A percentile compares a stretch with the other conserved stretches of the same genome.
These are phyloP conservation scores for Botrylloides violaceus DNA, from an alignment of 23 tunicate species.

Conservation along the genomic window DNA sequence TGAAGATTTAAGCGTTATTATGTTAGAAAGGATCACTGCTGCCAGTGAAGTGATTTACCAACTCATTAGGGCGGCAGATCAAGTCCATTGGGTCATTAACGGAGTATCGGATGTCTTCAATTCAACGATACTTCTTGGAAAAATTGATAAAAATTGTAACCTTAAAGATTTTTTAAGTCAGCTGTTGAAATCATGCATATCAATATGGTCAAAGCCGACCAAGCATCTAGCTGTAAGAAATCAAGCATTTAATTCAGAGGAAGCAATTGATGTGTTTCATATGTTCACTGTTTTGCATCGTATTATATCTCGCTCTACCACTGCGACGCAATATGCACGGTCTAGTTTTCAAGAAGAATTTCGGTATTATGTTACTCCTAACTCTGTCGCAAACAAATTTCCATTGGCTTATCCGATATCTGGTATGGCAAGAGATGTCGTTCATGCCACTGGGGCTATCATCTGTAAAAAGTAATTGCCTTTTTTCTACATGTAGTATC, in stretches of 20 bases:
- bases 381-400: constrained; percentile 25
- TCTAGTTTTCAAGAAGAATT: constrained; percentile 53
- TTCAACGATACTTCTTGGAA: background rate
- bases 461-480: background rate
- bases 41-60: constrained; percentile 39
- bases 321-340: constrained; percentile 7
- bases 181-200: constrained; percentile 7
- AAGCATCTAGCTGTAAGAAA: background rate
- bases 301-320: constrained; percentile 14
- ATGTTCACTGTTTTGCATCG: constrained; percentile 42
- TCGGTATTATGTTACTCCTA: constrained; percentile 38
- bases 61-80: constrained; percentile 32
- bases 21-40: constrained; percentile 21
- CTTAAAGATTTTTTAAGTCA: background rate
- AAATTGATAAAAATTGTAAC: background rate
- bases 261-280: constrained; percentile 24
- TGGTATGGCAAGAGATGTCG: constrained; percentile 34
- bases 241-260: constrained; percentile 2
- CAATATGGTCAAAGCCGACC: background rate
- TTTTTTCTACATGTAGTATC: no score
- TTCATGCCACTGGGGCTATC: constrained; percentile 23
- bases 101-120: background rate
- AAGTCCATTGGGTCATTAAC: constrained; percentile 14
- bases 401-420: constrained; percentile 38
- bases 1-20: constrained; percentile 14